Evolutionary conservation across 2,888 invertebrate species (phyloP).

Genomic region (Ophion obscuratus): DNA sequence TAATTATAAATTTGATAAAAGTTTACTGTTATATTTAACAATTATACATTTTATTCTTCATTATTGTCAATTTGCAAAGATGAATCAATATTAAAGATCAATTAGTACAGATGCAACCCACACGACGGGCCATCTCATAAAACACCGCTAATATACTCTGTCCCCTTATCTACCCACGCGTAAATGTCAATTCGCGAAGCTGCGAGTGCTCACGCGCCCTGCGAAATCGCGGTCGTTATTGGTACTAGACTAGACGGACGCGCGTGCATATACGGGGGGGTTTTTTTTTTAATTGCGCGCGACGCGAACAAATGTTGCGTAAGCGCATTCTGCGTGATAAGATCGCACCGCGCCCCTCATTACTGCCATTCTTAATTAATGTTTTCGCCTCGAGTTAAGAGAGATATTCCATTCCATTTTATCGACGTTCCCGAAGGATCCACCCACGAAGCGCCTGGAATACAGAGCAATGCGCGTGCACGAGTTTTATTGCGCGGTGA

Average conservation of each 20-base stretch:
- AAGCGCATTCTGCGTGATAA: not conserved
- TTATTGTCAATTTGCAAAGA: not conserved
- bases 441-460: not conserved
- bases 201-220: conserved; percentile 12
- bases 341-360: not conserved
- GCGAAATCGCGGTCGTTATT: not conserved
- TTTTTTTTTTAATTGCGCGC: not conserved
- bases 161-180: not conserved
- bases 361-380: not conserved
- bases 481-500: not conserved
- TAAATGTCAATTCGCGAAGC: not conserved
- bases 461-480: not conserved
- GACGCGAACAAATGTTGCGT: not conserved
- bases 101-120: not conserved
- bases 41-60: not conserved
- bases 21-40: not conserved
- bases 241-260: not conserved
- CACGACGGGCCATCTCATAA: not conserved
- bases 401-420: not conserved
- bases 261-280: not conserved
- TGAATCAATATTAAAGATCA: not conserved
- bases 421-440: not conserved
- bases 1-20: not conserved
- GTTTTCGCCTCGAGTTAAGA: not conserved
- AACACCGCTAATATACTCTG: not conserved